Percentiles rank a stretch among this genome's conserved stretches.
These are phyloP conservation scores for Charina bottae DNA, from an alignment of 2,113 vertebrate species.

Conservation along the genomic window DNA sequence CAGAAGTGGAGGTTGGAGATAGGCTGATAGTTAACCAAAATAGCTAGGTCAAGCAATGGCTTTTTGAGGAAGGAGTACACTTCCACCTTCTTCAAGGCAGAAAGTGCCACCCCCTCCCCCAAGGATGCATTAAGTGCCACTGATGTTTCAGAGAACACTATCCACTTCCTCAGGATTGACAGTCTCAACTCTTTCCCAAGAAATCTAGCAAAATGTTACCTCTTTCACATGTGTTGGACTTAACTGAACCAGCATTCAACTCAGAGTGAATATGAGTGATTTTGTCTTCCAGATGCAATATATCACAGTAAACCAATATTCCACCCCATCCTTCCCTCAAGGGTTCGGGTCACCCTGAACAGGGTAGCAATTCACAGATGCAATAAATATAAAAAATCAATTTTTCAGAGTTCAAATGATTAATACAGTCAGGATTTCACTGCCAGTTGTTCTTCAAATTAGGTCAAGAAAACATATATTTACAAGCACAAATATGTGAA, in stretches of 20 bases:
- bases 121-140: no score
- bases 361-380: not conserved
- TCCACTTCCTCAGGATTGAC: no score
- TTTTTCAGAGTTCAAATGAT: constrained; percentile 61
- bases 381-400: constrained; percentile 18
- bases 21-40: no score
- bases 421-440: constrained; percentile 62
- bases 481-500: constrained; percentile 43
- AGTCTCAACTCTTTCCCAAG: no score
- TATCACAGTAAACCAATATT: not conserved
- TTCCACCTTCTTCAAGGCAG: no score
- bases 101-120: no score
- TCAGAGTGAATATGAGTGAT: not conserved
- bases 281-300: not conserved
- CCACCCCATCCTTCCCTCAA: not conserved
- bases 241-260: not conserved
- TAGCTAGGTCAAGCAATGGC: no score
- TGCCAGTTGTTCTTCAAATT: constrained; percentile 58
- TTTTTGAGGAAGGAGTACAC: no score
- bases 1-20: no score
- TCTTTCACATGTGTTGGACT: not conserved
- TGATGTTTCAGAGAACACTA: no score
- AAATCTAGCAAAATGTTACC: no score
- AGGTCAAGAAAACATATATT: constrained; percentile 68
- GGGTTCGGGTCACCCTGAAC: not conserved